A percentile compares a stretch with the other conserved stretches of the same genome.
Conservation (phyloP, 35 echinoderm and acorn worm genomes). For the Acanthaster planci region DNA sequence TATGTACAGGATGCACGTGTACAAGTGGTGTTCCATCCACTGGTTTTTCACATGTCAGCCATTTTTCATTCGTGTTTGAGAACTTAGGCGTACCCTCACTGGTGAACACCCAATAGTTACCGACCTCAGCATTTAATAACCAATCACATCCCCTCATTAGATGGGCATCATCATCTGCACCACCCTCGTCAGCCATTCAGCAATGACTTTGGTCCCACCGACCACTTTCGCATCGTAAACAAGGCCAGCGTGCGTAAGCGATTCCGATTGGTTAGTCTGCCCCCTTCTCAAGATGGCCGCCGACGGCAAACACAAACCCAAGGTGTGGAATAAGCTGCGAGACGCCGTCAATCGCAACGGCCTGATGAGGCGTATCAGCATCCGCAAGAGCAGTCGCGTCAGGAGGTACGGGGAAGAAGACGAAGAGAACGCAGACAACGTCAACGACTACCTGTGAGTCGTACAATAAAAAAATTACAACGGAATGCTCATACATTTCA, state of each 20-base stretch:
- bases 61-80: too few species aligned
- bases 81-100: too few species aligned
- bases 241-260: neutral
- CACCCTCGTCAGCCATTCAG: slow-evolving; percentile 3
- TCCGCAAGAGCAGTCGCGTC: slow-evolving; percentile 54
- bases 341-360: slow-evolving; percentile 70
- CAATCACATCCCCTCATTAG: slow-evolving; percentile 25
- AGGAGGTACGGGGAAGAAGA: slow-evolving; percentile 45
- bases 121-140: neutral
- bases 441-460: slow-evolving; percentile 67
- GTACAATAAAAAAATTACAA: neutral
- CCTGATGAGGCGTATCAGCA: slow-evolving; percentile 71
- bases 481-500: too few species aligned
- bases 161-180: neutral
- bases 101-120: too few species aligned
- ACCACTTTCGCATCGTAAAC: neutral
- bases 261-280: too few species aligned
- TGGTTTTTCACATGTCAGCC: too few species aligned
- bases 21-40: too few species aligned
- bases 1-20: too few species aligned
- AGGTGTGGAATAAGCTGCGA: slow-evolving; percentile 62
- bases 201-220: neutral
- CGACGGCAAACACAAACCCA: slow-evolving; percentile 16
- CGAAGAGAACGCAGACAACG: slow-evolving; percentile 13
- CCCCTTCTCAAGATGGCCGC: slow-evolving; percentile 6